Base-by-base conservation (phyloP, 1,140 invertebrate genomes). In the Drosophila suzukii region DNA sequence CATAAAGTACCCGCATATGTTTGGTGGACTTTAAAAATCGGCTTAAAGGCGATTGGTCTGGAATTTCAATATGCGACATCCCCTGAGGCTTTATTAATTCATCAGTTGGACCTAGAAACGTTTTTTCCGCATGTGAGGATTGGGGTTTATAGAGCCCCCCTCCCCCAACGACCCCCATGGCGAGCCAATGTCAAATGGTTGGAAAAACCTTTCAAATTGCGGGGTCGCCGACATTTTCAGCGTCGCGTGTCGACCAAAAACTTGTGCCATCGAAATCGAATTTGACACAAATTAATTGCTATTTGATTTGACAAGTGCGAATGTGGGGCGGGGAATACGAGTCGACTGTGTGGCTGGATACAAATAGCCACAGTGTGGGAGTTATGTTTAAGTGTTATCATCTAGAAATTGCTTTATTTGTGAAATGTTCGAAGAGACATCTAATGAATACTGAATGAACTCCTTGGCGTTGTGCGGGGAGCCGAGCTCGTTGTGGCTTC, bases 391-490 rank as follows among this genome's bases (percentile, higher is more conserved):
- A 72, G 68, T 71, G 68, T 76, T 76, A 76, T 76, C 62, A 76
- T 75, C 73, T 76, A 76, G 61, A 68, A 76, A 76, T 76, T 76
- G 73, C 62, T 76, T 75, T 75, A 75, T 76, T 76, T 67, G 53
- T 75, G 72, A 72, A 72, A 72, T 76, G 73, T 75, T 51, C 49
- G 53, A 67, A 75, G 54, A 67, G 55, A 58, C 50, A 49, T 63
- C 74, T 47, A 65, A 76, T 76, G 74, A 76, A 76, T 76, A 76
- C 73, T 76, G 73, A 67, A 76, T 76, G 73, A 76, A 75, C 73
- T 76, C 73, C 73, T 75, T 67, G 71, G 72, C 72, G 54, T 75
- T 65, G 59, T 65, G 72, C 68, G 68, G 44, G 68, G 68, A 72
- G 68, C 53, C 66, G 60, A 75, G 72, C 71, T 75, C 71, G 72